Conservation (phyloP, 2,888 invertebrate species). For the Leptopilina drosophilae region DNA sequence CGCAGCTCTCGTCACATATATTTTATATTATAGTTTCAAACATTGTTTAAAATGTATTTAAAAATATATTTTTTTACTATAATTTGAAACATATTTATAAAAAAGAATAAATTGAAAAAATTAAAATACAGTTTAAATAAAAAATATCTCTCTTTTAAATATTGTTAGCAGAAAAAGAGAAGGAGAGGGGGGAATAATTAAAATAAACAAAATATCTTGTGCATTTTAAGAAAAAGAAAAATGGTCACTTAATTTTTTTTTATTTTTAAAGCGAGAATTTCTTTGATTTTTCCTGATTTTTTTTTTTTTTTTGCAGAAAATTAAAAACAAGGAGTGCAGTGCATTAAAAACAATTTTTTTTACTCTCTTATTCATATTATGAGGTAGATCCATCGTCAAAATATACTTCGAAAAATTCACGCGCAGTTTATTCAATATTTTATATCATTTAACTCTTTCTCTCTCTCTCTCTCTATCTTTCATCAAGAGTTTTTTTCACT, state of each 20-base stretch:
- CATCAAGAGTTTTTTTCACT: neutral
- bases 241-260: neutral
- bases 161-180: too few species aligned
- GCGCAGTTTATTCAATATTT: too few species aligned
- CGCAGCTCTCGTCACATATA: too few species aligned
- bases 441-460: neutral
- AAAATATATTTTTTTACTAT: too few species aligned
- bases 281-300: neutral
- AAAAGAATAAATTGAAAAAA: too few species aligned
- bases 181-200: neutral
- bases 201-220: neutral
- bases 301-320: neutral
- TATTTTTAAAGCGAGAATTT: neutral
- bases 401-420: neutral
- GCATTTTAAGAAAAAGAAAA: neutral
- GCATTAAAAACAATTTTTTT: neutral
- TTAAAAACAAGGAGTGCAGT: conserved; percentile 1
- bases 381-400: conserved; percentile 9
- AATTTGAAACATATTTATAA: too few species aligned
- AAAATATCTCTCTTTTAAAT: too few species aligned
- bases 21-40: too few species aligned
- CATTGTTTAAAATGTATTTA: too few species aligned
- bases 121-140: too few species aligned
- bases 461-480: neutral
- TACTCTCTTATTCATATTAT: neutral